Conservation (phyloP, 2,888 invertebrate genomes). For the Lasius fuliginosus region DNA sequence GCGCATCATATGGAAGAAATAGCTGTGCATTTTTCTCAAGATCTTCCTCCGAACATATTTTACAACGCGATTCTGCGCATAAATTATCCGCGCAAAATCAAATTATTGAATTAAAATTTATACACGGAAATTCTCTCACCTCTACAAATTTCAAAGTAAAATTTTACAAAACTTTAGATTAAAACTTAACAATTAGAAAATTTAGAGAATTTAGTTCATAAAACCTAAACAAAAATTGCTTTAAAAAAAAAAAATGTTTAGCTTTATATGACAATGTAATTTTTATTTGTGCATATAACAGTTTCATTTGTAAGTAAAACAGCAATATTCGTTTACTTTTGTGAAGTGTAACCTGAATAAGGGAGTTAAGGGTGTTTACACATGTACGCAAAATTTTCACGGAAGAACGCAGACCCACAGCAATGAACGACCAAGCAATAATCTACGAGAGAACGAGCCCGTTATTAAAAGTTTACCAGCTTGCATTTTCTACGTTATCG, state of each 20-base stretch:
- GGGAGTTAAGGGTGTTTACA: neutral
- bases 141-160: neutral
- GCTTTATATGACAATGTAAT: neutral
- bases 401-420: neutral
- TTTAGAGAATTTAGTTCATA: neutral
- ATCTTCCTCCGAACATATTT: constrained; percentile 10
- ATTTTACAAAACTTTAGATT: too few relatives aligned
- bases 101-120: neutral
- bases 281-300: neutral
- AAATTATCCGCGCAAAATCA: neutral
- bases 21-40: constrained; percentile 51
- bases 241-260: constrained; percentile 25
- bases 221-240: neutral
- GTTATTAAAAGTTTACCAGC: constrained; percentile 74
- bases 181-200: neutral
- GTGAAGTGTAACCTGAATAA: neutral
- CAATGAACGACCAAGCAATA: neutral
- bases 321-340: neutral
- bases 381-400: constrained; percentile 4
- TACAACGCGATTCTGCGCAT: neutral
- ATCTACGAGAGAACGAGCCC: constrained; percentile 55
- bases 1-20: constrained; percentile 64
- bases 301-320: neutral
- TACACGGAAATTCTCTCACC: neutral
- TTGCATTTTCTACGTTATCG: constrained; percentile 67